These are phyloP conservation scores for Ophonus ardosiacus DNA, from an alignment of 2,888 invertebrate genomes.

Conservation along the genomic window DNA sequence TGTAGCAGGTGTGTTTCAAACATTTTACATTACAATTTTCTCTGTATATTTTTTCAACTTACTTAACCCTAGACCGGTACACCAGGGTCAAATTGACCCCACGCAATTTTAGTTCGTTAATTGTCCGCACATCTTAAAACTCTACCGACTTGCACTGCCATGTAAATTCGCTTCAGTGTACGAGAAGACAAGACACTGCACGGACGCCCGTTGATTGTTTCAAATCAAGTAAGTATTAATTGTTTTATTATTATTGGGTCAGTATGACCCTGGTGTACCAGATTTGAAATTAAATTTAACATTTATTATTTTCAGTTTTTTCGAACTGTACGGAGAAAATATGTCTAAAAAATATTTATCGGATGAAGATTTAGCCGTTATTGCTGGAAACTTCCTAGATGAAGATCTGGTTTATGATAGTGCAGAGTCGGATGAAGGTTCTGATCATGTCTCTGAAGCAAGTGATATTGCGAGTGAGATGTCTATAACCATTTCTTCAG, in stretches of 20 bases:
- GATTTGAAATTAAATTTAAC: conserved; percentile 55
- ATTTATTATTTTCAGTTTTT: no score
- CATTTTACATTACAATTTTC: no score
- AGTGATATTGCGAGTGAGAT: conserved; percentile 58
- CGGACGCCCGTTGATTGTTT: conserved; percentile 49
- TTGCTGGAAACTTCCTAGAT: conserved; percentile 52
- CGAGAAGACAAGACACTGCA: conserved; percentile 43
- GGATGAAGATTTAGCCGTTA: conserved; percentile 59
- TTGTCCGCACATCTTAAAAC: conserved; percentile 48
- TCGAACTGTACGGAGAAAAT: conserved; percentile 40
- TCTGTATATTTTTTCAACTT: no score
- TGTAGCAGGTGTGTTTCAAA: no score
- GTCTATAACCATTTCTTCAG: conserved; percentile 39
- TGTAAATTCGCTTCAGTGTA: conserved; percentile 51
- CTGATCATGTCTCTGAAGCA: conserved; percentile 56
- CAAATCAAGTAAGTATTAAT: conserved; percentile 53
- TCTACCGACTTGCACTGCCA: conserved; percentile 30
- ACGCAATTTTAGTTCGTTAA: conserved; percentile 28
- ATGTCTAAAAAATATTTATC: conserved; percentile 61
- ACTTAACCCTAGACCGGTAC: conserved; percentile 6
- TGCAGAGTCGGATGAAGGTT: conserved; percentile 48
- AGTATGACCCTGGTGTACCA: conserved; percentile 54
- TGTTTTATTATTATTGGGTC: conserved; percentile 34
- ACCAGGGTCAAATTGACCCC: conserved; percentile 7
- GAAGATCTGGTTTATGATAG: conserved; percentile 16